Evolutionary conservation across 2,888 invertebrate genomes (phyloP), one percentile per base, ranked within the genome.

Genomic region (Ypsolopha scabrella): DNA sequence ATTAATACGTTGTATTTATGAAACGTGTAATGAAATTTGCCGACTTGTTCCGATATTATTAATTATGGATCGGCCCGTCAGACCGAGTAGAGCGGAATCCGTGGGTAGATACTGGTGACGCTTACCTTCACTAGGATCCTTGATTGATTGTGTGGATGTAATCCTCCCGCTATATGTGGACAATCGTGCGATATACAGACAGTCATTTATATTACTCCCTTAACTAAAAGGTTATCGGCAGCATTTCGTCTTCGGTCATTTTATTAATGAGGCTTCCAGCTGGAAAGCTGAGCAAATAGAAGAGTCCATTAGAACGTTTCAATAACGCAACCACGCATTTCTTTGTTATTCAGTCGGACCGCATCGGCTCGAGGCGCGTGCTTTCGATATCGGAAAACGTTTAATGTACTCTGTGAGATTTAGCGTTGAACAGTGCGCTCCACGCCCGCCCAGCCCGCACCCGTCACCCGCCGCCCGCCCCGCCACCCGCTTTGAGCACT

Each of bases 301-400:
- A 59, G 60, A 73, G 72, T 77, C 79, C 78, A 81, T 82, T 83
- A 80, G 75, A 39, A 49, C 65, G 71, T 66, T 72, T 65, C 75
- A 75, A 80, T 80, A 79, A 76, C 75, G 75, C 68, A 75, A 72
- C 68, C 68, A 75, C 75, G 70, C 77, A 77, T 72, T 79, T 81
- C 79, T 83, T 85, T 85, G 79, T 80, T 78, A 82, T 80, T 80
- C 75, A 70, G 72, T 72, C 67, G 72, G 76, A 77, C 76, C 68
- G 69, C 70, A 68, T 63, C 64, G 64, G 63, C 63, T 7, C 10
- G 71, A 67, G 72, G 71, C 75, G 75, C 67, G 54, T 71, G 75
- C 78, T 78, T 77, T 75, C 75, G 78, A 74, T 82, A 82, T 82
- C 78, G 81, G 76, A 79, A 81, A 81, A 82, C 77, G 77, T 75